phyloP scores from a whole-genome alignment of 2,113 vertebrate species.

The Anolis carolinensis region DNA sequence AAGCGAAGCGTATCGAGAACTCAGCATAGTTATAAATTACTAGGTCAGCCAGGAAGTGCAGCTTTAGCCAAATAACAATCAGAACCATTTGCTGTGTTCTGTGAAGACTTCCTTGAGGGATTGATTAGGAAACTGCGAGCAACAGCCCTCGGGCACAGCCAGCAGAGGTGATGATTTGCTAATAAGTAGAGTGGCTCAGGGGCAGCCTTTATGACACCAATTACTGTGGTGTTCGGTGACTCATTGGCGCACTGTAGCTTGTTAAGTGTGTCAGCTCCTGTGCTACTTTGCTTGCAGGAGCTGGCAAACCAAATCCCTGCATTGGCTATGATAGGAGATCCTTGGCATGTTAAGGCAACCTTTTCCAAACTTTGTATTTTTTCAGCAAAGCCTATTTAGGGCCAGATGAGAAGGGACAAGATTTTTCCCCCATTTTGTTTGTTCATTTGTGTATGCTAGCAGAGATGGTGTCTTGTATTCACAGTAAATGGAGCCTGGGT shows the following conservation, averaged over 20 bases:
- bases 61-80: conserved; percentile 17
- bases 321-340: background rate
- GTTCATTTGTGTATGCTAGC: background rate
- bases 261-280: conserved; percentile 13
- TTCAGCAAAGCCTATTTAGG: background rate
- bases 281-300: background rate
- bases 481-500: background rate
- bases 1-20: background rate
- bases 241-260: conserved; percentile 12
- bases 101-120: conserved; percentile 23
- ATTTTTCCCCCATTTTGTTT: background rate
- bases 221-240: conserved; percentile 15
- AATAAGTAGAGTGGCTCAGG: conserved; percentile 18
- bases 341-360: background rate
- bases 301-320: background rate
- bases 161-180: conserved; percentile 25
- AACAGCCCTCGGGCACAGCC: background rate
- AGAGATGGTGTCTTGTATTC: background rate
- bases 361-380: background rate
- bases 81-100: conserved; percentile 27
- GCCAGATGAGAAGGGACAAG: background rate
- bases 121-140: conserved; percentile 10
- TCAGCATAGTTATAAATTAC: background rate
- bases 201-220: conserved; percentile 30
- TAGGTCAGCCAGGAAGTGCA: background rate